These are phyloP conservation scores for Rana temporaria DNA, from an alignment of 2,113 vertebrate species.

Conservation along the genomic window DNA sequence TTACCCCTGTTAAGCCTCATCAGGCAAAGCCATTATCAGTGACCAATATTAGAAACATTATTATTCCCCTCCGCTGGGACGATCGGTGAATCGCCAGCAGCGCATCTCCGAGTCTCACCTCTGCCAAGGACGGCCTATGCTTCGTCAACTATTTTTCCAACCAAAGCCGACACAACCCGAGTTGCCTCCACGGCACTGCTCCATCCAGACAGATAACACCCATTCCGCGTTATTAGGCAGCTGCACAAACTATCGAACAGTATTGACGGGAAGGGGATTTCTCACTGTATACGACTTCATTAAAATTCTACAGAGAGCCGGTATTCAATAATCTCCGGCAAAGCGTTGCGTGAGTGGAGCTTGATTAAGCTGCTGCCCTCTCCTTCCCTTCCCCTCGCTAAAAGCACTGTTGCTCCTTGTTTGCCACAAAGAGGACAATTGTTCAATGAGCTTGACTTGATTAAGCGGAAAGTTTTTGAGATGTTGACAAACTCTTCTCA, in stretches of 20 bases:
- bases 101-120: background rate
- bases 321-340: slow-evolving; percentile 89
- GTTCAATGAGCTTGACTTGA: slow-evolving; percentile 81
- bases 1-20: too few species aligned
- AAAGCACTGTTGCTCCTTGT: slow-evolving; percentile 81
- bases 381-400: slow-evolving; percentile 79
- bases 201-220: slow-evolving; percentile 73
- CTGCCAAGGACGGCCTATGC: slow-evolving; percentile 12
- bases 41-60: too few species aligned
- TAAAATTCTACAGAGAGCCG: slow-evolving; percentile 87
- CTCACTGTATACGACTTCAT: slow-evolving; percentile 83
- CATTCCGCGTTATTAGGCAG: slow-evolving; percentile 88
- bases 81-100: background rate
- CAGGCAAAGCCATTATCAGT: too few species aligned
- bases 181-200: background rate
- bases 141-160: slow-evolving; percentile 3
- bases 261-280: slow-evolving; percentile 81
- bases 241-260: slow-evolving; percentile 86
- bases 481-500: slow-evolving; percentile 71
- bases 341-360: slow-evolving; percentile 79
- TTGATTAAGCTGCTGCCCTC: slow-evolving; percentile 86
- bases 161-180: background rate
- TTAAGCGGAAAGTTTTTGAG: slow-evolving; percentile 80
- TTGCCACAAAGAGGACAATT: slow-evolving; percentile 81
- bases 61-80: too few species aligned